A percentile compares a stretch with the other conserved stretches of the same genome.
These are phyloP conservation scores for Toxostoma redivivum DNA, from an alignment of 2,113 vertebrate species.

Conservation along the genomic window DNA sequence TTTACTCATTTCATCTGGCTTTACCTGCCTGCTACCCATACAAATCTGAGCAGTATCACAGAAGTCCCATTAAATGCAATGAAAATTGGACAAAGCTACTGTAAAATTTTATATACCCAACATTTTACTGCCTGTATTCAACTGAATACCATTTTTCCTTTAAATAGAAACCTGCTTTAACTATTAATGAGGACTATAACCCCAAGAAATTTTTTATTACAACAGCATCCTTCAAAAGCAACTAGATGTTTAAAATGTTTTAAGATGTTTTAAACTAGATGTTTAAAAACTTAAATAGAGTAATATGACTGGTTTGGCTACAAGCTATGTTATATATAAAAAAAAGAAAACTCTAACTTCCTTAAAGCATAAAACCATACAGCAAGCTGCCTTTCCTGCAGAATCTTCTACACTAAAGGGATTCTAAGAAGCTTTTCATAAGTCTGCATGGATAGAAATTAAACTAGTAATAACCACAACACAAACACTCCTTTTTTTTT, in stretches of 20 bases:
- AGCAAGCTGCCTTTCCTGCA: not conserved
- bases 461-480: not conserved
- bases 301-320: not conserved
- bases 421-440: not conserved
- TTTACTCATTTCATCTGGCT: not conserved
- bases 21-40: not conserved
- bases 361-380: not conserved
- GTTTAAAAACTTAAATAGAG: slow-evolving; percentile 24
- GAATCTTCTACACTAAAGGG: not conserved
- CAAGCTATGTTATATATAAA: not conserved
- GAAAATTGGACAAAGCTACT: slow-evolving; percentile 37
- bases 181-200: slow-evolving; percentile 28
- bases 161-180: slow-evolving; percentile 21
- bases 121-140: slow-evolving; percentile 21
- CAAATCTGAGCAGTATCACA: not conserved
- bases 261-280: not conserved
- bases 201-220: not conserved
- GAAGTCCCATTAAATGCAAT: not conserved
- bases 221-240: not conserved
- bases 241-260: slow-evolving; percentile 5
- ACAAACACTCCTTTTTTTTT: fast-evolving
- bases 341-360: not conserved
- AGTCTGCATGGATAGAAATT: not conserved
- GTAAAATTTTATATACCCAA: slow-evolving; percentile 29
- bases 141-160: not conserved